Base-by-base conservation (phyloP, 2,888 invertebrate species). In the Pseudococcus viburni region DNA sequence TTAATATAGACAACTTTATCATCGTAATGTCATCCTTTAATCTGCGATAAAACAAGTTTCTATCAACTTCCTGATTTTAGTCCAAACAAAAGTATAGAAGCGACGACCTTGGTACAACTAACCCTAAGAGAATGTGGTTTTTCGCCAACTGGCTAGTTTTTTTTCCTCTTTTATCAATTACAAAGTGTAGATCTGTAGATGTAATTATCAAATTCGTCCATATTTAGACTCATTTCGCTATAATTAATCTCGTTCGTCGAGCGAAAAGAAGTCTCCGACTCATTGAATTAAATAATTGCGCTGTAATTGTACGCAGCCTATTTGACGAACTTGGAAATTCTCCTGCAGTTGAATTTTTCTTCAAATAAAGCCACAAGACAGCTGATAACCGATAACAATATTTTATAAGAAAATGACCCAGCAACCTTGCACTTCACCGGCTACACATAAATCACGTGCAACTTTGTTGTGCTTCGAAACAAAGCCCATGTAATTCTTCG, bases 401-500 rank as follows among this genome's bases (percentile, higher is more conserved):
- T 83, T 42, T 22, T 42, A 17, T 42, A 26, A 9, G 33, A 85
- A 59, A 64, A 85, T 59, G n/a, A 59, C 64, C 85, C n/a, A 64
- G 48, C 42, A 46, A 85, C 55, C 85, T 85, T 59, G 59, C 39
- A 83, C 80, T 83, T 83, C 80, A 83, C 46, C 80, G 39, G 8
- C 15, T 3, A 17, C n/a, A 51, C 12, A 68, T 73, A 19, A 73
- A 73, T 73, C 73, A 73, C 8, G 9, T 8, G 73, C 73, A 73
- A 73, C 73, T 17, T 73, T 73, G 73, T 73, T 1, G 15, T 73
- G 5, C 42, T 42, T 12, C 22, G 1, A 33, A 33, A 64, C 17
- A 1, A 73, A 19, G 33, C 5, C 5, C 0, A 17, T 5, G 73
- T 73, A 33, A 33, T 73, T 73, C 12, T 33, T 39, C 17, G 33